phyloP scores from a whole-genome alignment of 2,113 vertebrate genomes.

The Myrmecophaga tridactyla region DNA sequence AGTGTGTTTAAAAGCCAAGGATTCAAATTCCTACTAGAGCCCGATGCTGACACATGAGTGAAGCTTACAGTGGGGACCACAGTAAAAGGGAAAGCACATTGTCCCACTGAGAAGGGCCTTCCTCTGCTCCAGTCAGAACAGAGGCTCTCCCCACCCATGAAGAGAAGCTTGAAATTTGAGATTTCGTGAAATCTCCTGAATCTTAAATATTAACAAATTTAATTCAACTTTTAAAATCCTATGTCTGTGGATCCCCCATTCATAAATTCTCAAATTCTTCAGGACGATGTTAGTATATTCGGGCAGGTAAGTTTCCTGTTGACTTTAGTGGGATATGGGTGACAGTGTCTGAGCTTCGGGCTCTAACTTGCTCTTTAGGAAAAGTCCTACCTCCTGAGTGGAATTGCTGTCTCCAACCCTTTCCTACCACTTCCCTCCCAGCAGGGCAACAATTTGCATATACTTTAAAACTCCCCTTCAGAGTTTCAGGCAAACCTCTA shows the following conservation, averaged over 20 bases:
- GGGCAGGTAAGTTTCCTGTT: background rate
- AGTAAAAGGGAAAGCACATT: background rate
- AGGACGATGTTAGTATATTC: background rate
- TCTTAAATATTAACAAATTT: background rate
- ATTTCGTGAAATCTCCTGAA: background rate
- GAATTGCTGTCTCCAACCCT: background rate
- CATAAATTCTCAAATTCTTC: background rate
- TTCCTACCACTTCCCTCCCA: background rate
- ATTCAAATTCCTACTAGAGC: background rate
- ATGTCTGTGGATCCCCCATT: background rate
- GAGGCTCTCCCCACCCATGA: background rate
- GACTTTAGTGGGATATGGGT: background rate
- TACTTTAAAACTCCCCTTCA: background rate
- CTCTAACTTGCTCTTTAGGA: background rate
- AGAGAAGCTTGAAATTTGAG: background rate
- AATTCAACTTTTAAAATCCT: background rate
- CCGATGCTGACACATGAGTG: background rate
- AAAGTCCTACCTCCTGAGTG: background rate
- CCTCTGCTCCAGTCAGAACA: background rate
- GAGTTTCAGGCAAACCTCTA: background rate
- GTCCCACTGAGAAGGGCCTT: background rate
- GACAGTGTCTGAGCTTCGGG: background rate
- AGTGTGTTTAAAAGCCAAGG: background rate
- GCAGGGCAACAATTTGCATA: background rate
- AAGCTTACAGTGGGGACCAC: background rate